These are phyloP conservation scores for Leucophora obtusa DNA, from an alignment of 2,888 invertebrate genomes.

Conservation along the genomic window DNA sequence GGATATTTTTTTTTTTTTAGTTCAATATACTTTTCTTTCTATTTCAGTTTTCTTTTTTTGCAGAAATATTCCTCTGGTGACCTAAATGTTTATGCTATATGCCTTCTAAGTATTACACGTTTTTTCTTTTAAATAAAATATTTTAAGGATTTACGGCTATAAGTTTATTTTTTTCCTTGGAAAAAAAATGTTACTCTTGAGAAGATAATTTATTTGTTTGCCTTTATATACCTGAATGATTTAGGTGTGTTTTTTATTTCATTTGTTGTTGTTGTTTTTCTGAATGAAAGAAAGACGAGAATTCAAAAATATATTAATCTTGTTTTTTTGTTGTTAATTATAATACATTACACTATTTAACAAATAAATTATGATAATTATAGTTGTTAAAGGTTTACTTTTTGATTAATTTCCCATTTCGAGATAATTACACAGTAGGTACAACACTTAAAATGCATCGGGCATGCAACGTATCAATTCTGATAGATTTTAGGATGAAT, in stretches of 20 bases:
- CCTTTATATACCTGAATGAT: background rate
- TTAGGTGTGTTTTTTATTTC: constrained; percentile 7
- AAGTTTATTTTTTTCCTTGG: background rate
- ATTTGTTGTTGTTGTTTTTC: background rate
- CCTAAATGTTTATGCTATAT: constrained; percentile 22
- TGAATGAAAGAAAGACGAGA: background rate
- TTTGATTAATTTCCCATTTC: too few species aligned
- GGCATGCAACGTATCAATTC: too few species aligned
- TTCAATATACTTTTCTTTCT: background rate
- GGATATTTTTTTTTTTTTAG: constrained; percentile 11
- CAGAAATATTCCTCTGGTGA: constrained; percentile 1
- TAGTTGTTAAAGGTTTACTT: too few species aligned
- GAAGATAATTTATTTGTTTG: constrained; percentile 21
- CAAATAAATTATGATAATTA: too few species aligned
- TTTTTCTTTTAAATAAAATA: background rate
- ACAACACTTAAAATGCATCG: too few species aligned
- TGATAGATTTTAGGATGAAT: too few species aligned
- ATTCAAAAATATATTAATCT: constrained; percentile 12
- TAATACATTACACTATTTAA: background rate
- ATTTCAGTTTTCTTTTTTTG: background rate
- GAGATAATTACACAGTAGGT: too few species aligned
- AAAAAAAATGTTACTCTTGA: constrained; percentile 35
- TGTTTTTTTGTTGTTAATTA: background rate
- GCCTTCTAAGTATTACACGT: background rate
- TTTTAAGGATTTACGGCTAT: constrained; percentile 12